Conservation (phyloP, 2,113 vertebrate genomes). For the Podocnemis expansa region DNA sequence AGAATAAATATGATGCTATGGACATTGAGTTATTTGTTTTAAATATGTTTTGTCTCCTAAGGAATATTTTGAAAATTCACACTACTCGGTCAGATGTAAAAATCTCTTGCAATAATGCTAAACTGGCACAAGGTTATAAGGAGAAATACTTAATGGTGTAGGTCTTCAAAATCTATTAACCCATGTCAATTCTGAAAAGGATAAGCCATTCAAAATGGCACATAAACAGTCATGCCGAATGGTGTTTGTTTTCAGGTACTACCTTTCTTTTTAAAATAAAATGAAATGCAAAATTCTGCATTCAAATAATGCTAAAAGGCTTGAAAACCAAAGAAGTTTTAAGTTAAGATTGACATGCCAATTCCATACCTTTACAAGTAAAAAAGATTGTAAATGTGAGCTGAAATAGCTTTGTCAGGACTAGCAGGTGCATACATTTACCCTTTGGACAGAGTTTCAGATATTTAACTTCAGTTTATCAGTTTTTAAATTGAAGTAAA, state of each 20-base stretch:
- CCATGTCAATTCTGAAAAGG: background rate
- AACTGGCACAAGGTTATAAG: background rate
- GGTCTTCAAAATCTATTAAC: constrained; percentile 11
- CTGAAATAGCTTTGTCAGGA: background rate
- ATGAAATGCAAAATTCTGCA: background rate
- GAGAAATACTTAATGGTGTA: background rate
- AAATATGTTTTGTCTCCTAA: background rate
- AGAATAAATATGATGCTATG: background rate
- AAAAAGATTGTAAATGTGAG: background rate
- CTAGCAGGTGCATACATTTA: background rate
- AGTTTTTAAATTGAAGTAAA: background rate
- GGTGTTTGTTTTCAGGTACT: background rate
- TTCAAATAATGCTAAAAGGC: background rate
- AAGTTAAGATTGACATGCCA: background rate
- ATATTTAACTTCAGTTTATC: background rate
- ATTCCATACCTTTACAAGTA: background rate
- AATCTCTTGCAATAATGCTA: background rate
- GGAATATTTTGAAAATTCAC: background rate
- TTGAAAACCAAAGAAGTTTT: background rate
- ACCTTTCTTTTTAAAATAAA: background rate
- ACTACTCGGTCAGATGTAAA: background rate
- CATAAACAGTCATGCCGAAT: background rate
- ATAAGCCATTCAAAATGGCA: background rate
- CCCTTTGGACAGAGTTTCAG: background rate
- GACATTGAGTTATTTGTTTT: background rate